Base-by-base conservation (phyloP, 2,888 invertebrate genomes). In the Chymomyza fuscimana region DNA sequence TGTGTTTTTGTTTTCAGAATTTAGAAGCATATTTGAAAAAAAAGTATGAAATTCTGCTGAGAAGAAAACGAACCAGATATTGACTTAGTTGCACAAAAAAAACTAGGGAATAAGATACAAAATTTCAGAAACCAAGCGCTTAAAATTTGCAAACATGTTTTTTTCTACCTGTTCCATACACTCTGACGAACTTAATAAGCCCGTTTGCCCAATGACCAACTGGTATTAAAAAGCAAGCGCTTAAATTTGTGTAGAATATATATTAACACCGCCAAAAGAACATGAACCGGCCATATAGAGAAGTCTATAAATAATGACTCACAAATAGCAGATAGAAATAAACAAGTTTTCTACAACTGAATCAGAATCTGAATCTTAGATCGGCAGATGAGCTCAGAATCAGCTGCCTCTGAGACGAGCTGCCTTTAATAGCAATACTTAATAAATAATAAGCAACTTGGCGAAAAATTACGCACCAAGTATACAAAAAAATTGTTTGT, bases 301-400 rank as follows among this genome's bases (percentile, higher is more conserved):
- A 51, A 51, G 63, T 67, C 59, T 50, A 22, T 70, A 64, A 52
- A 65, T 63, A 69, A 71, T 59, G 36, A 22, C 58, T 58, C 16
- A 6, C 67, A 60, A 61, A 40, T 59, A 29, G 54, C 7, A 7
- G 32, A 5, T 19, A 19, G 29, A 29, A 64, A 54, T 51, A 67
- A 63, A 40, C 76, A 67, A 74, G 74, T 67, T 74, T 70, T 12
- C 65, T 46, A 12, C 40, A 4, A 1, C 12, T 46, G 40, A 46
- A 10, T 46, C 12, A 46, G 40, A 12, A 46, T 46, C 40, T 46
- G 40, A 46, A 12, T 4, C 40, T 12, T 10, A 15, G 12, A 3
- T 46, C 40, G 40, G 10, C 40, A 46, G 40, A 46, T 46, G 40
- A 46, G 40, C 40, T 46, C 40, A 46, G 12, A 16, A 19, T 15